These are phyloP conservation scores for Chauna torquata DNA, from an alignment of 2,113 vertebrate genomes.

Conservation along the genomic window DNA sequence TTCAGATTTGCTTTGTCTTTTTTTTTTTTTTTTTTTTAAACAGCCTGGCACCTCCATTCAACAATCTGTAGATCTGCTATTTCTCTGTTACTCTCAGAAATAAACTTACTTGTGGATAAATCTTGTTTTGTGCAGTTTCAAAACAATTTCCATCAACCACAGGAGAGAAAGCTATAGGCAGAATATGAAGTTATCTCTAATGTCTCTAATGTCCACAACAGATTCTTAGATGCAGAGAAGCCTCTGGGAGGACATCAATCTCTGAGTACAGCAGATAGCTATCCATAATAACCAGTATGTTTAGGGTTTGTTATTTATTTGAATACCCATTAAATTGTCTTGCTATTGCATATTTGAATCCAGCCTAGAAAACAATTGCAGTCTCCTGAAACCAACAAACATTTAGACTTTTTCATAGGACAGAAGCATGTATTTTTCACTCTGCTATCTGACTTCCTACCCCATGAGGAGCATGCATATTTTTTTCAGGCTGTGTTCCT, in stretches of 20 bases:
- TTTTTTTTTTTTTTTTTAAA: constrained; percentile 1
- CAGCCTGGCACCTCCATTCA: not conserved
- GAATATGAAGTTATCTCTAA: not conserved
- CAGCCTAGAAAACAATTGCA: not conserved
- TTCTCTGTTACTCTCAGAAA: not conserved
- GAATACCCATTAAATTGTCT: not conserved
- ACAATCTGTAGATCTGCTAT: not conserved
- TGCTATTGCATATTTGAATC: not conserved
- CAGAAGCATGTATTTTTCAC: not conserved
- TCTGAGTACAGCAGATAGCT: not conserved
- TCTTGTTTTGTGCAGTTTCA: not conserved
- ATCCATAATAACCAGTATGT: not conserved
- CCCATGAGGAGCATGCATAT: not conserved
- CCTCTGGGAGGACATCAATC: not conserved
- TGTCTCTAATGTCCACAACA: not conserved
- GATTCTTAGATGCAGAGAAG: not conserved
- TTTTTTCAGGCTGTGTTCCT: not conserved
- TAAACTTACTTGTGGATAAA: not conserved
- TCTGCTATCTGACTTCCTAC: not conserved
- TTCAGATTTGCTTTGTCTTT: not conserved
- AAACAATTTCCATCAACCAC: not conserved
- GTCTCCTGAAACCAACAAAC: not conserved
- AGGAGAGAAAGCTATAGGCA: not conserved
- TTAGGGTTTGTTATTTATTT: not conserved
- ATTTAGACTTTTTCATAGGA: not conserved